Evolutionary conservation across 1,140 invertebrate genomes (phyloP), one percentile per base, ranked within the genome.

Genomic region (Drosophila funebris): DNA sequence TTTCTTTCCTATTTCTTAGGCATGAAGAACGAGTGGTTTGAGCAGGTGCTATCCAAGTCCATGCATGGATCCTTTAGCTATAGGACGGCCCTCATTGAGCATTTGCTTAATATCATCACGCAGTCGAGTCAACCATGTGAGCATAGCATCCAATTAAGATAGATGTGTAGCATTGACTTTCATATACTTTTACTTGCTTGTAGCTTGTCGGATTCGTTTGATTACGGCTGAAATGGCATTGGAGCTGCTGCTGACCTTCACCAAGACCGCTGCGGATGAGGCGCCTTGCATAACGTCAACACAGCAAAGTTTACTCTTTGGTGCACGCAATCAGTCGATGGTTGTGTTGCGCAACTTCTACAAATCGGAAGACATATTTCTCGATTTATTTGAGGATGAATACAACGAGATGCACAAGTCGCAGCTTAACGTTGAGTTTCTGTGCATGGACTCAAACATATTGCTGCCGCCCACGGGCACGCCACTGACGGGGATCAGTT

Each of bases 361-460:
- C 92, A 99, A 98, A 95, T 98, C 96, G 88, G 98, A 99, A 93
- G 98, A 99, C 89, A 98, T 99, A 74, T 99, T 99, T 93, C 93
- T 99, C 27, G 98, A 99, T 91, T 97, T 99, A 94, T 99, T 99
- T 93, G 98, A 99, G 93, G 98, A 99, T 92, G 99, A 99, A 81
- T 96, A 95, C 92, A 96, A 96, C 90, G 97, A 99, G 92, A 97
- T 99, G 94, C 94, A 95, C 81, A 97, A 96, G 87, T 94, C 95
- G 27, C 95, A 96, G 6, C 91, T 99, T 29, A 99, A 98, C 93
- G 97, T 98, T 1, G 97, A 98, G 91, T 97, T 96, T 94, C 88
- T 98, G 16, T 97, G 97, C 93, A 98, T 97, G 96, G 98, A 99
- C 92, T 97, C 97, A n/a, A 97, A 97, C 54, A 96, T 99, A 76